Conservation (phyloP, 2,888 invertebrate species). For the Meiosimyza platycephala region DNA sequence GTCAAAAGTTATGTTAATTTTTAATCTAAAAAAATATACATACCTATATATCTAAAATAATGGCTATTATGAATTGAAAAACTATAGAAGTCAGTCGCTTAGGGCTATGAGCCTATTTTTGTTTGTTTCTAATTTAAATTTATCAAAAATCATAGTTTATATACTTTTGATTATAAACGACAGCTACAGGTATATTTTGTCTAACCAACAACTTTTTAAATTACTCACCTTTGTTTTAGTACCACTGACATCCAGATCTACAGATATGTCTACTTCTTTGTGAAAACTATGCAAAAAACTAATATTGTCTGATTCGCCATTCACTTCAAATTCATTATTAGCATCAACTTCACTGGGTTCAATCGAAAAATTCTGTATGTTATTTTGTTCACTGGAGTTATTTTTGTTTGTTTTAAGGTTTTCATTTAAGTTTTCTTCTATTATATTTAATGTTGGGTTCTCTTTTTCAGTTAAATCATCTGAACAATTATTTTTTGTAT, state of each 20-base stretch:
- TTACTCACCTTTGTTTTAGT: slow-evolving; percentile 44
- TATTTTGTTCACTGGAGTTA: neutral
- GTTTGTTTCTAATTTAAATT: too few relatives aligned
- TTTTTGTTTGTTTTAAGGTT: neutral
- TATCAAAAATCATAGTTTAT: too few relatives aligned
- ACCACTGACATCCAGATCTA: neutral
- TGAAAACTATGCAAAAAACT: neutral
- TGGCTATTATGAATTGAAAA: too few relatives aligned
- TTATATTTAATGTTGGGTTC: neutral
- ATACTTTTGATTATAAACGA: too few relatives aligned
- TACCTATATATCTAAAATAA: too few relatives aligned
- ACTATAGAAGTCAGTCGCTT: too few relatives aligned
- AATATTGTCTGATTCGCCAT: neutral
- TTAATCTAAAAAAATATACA: too few relatives aligned
- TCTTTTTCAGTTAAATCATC: neutral
- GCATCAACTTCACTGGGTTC: neutral
- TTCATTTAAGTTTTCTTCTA: neutral
- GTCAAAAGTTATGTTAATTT: too few relatives aligned
- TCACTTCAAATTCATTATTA: neutral
- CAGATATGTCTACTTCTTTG: neutral
- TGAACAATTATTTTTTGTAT: neutral
- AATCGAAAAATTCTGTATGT: too few relatives aligned
- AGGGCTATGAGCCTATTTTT: too few relatives aligned
- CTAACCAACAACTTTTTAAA: slow-evolving; percentile 32
- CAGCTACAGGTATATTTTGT: neutral